A percentile compares a stretch with the other conserved stretches of the same genome.
phyloP scores from a whole-genome alignment of 1,140 invertebrate species.

The Drosophila novamexicana region DNA sequence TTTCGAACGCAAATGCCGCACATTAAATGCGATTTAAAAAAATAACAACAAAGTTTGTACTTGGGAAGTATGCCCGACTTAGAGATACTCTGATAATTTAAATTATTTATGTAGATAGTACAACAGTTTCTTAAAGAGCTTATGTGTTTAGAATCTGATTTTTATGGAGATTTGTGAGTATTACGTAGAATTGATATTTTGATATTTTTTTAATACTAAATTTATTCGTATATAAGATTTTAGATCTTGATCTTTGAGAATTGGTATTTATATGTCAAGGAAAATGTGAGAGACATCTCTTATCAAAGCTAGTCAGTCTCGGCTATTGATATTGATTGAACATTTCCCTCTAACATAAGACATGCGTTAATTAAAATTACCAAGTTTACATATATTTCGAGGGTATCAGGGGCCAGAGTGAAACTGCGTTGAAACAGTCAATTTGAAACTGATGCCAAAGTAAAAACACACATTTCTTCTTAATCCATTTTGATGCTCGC shows the following conservation, averaged over 20 bases:
- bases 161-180: too few species aligned
- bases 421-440: slow-evolving; percentile 11
- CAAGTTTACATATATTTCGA: background rate
- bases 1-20: slow-evolving; percentile 63
- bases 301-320: too few species aligned
- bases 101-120: too few species aligned
- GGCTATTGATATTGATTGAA: too few species aligned
- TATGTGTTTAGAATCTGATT: too few species aligned
- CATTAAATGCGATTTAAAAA: slow-evolving; percentile 70
- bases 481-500: slow-evolving; percentile 79
- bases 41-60: slow-evolving; percentile 1
- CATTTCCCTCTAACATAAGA: background rate
- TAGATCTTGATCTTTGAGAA: too few species aligned
- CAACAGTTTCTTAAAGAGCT: background rate
- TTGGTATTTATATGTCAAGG: too few species aligned
- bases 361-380: background rate
- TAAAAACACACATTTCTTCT: slow-evolving; percentile 62
- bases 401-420: background rate
- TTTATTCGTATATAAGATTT: too few species aligned
- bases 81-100: background rate
- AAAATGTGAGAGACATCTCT: too few species aligned
- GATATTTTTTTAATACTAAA: too few species aligned
- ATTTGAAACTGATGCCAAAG: slow-evolving; percentile 57
- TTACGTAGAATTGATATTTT: too few species aligned
- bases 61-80: background rate